Percentiles rank a stretch among this genome's conserved stretches.
Evolutionary conservation across 1,140 invertebrate species (phyloP).

Genomic region (Ceratitis capitata): DNA sequence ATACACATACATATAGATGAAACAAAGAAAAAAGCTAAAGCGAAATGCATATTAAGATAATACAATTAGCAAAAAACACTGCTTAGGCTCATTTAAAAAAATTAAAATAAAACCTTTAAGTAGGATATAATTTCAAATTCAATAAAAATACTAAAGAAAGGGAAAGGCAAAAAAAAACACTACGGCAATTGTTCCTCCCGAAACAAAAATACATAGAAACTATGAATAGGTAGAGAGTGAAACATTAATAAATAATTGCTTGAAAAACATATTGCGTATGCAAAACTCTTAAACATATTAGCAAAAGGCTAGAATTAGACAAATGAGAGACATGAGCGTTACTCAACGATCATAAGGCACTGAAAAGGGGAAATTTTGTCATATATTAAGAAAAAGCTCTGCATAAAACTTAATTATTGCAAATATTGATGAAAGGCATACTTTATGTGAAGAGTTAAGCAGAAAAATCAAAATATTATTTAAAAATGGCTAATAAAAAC

Average conservation of each 20-base stretch:
- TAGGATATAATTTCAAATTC: neutral
- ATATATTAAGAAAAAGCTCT: neutral
- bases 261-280: neutral
- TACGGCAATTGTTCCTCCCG: slow-evolving; percentile 32
- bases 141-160: slow-evolving; percentile 19
- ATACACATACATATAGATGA: slow-evolving; percentile 20
- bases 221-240: neutral
- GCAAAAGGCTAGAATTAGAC: neutral
- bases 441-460: neutral
- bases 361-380: neutral
- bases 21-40: slow-evolving; percentile 37
- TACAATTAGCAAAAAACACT: slow-evolving; percentile 54
- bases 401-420: neutral
- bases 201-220: neutral
- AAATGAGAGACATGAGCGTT: neutral
- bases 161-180: neutral
- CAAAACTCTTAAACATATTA: neutral
- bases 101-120: neutral
- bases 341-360: neutral
- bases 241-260: neutral
- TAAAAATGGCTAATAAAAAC: neutral
- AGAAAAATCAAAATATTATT: neutral
- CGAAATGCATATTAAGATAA: slow-evolving; percentile 45
- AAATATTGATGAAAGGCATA: neutral
- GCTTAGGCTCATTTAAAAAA: neutral